These are phyloP conservation scores for Tridacna crocea DNA, from an alignment of 2,888 invertebrate genomes.

Conservation along the genomic window DNA sequence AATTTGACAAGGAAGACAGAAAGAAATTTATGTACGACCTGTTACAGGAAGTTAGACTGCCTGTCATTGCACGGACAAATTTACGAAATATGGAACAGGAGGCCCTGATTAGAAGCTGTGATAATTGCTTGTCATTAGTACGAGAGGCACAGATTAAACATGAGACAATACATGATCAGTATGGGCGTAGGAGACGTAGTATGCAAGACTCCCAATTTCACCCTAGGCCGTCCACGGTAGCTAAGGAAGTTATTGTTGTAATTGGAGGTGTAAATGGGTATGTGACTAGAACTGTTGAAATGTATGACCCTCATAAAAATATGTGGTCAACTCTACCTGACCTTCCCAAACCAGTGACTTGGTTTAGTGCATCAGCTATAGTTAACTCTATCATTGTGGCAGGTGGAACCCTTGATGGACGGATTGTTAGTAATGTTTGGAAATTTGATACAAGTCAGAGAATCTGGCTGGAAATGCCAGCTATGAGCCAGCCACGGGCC, in stretches of 20 bases:
- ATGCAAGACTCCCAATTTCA: conserved; percentile 78
- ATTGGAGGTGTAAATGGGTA: conserved; percentile 79
- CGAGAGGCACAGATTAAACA: conserved; percentile 78
- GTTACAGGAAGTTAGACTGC: conserved; percentile 77
- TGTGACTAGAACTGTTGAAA: conserved; percentile 79
- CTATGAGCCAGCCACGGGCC: conserved; percentile 81
- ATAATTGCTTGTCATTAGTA: conserved; percentile 75
- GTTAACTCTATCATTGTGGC: conserved; percentile 80
- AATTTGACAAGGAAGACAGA: conserved; percentile 78
- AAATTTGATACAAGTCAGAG: conserved; percentile 80
- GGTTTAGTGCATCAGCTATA: conserved; percentile 79
- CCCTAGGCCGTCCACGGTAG: conserved; percentile 83
- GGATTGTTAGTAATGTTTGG: conserved; percentile 79
- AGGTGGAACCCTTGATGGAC: conserved; percentile 81
- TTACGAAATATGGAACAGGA: conserved; percentile 76
- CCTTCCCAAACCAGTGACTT: conserved; percentile 77
- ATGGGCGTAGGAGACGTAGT: conserved; percentile 79
- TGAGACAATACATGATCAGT: conserved; percentile 78
- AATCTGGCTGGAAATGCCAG: conserved; percentile 76
- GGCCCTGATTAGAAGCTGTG: conserved; percentile 74
- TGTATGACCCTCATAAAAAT: conserved; percentile 82
- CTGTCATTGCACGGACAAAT: conserved; percentile 78
- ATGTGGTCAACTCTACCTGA: conserved; percentile 80
- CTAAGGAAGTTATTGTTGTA: conserved; percentile 82
- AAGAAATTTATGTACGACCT: conserved; percentile 70